Evolutionary conservation across 2,113 vertebrate genomes (phyloP), one percentile per base, ranked within the genome.

Genomic region (Malurus melanocephalus): DNA sequence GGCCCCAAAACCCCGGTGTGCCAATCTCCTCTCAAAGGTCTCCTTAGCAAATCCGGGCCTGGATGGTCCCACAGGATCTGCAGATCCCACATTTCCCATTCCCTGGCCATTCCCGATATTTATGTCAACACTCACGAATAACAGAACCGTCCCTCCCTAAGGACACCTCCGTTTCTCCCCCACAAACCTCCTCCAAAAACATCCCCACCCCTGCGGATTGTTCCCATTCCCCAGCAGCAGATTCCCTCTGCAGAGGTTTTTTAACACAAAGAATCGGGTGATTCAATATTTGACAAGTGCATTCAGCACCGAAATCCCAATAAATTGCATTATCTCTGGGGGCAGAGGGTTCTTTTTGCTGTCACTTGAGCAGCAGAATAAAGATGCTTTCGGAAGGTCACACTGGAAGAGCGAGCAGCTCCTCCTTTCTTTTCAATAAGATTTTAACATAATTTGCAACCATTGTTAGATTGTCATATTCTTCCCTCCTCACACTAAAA

Each of bases 281-380:
- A 92, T 94, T 93, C 94, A 94, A 85, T 82, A 76, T 92, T 86
- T 90, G 88, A 94, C 55, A 94, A 74, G 48, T 35, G 30, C 77
- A 51, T 92, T 95, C 71, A 83, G 71, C 67, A 68, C 82, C 68
- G 78, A 80, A 95, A 92, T 45, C 27, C 83, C 79, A 83, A 89
- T 94, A 88, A 92, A 85, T 85, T 64, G 71, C 60, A 46, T 93
- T 57, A 69, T 92, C 89, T 92, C 62, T 55, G 51, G 80, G 77
- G 59, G 90, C 4, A 32, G 88, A 81, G 68, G 76, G 85, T 28
- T 84, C 49, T 84, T 90, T 92, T 91, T n/a, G 92, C 91, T 88
- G 61, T 65, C 85, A 77, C 85, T 92, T 88, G 33, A 88, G 24
- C 93, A 86, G 78, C 64, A 81, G 56, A 74, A 80, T 76, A 52